Evolutionary conservation across 2,797 vertebrate genomes (phyloP).

Genomic region (Garrulus glandarius): DNA sequence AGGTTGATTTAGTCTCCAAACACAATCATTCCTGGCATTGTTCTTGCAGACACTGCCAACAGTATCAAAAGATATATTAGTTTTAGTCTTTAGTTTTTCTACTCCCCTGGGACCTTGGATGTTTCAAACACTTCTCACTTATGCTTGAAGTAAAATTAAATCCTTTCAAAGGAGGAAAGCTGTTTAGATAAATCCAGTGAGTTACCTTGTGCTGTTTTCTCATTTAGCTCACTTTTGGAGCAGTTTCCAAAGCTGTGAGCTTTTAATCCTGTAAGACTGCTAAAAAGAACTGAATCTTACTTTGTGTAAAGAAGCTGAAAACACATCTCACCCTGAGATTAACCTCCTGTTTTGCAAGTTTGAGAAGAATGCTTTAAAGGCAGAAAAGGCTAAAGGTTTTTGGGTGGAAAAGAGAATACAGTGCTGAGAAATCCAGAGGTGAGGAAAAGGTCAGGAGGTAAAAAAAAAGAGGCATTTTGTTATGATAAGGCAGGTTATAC

Average conservation of each 20-base stretch:
- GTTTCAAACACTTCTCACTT: neutral
- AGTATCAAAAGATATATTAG: neutral
- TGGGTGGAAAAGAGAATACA: neutral
- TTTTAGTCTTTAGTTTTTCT: neutral
- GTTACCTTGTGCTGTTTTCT: neutral
- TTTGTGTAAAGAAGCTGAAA: conserved; percentile 7
- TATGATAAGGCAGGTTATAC: neutral
- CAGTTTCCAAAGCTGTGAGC: neutral
- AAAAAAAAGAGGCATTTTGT: neutral
- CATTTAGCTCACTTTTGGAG: neutral
- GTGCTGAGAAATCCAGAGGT: neutral
- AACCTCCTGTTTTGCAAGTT: neutral
- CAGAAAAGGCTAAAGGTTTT: neutral
- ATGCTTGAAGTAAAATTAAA: conserved; percentile 23
- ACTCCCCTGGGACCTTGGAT: neutral
- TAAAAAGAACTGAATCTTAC: neutral
- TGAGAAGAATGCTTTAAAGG: neutral
- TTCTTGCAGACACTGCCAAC: neutral
- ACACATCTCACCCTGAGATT: neutral
- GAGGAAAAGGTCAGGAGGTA: neutral
- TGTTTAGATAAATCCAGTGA: conserved; percentile 25
- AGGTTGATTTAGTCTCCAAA: neutral
- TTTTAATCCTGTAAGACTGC: conserved; percentile 15
- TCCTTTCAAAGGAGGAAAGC: conserved; percentile 1
- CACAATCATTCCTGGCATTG: neutral